Conservation (phyloP, 2,113 vertebrate species). For the Cardinalis cardinalis region DNA sequence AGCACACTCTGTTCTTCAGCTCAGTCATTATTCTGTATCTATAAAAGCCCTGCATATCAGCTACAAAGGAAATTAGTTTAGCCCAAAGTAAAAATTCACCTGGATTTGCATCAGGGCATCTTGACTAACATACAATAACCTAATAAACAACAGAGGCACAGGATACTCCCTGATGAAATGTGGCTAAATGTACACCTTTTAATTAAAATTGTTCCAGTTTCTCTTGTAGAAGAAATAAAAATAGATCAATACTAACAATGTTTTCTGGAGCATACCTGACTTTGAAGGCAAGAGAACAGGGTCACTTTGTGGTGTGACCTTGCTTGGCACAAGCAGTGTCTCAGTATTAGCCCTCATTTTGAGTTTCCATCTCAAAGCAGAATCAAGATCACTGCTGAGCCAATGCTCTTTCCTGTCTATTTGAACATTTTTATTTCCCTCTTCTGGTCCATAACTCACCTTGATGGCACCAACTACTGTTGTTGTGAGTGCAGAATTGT, state of each 20-base stretch:
- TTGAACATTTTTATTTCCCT: neutral
- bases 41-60: neutral
- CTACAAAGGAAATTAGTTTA: neutral
- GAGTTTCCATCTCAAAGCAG: neutral
- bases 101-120: neutral
- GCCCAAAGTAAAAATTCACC: neutral
- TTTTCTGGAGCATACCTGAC: neutral
- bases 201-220: neutral
- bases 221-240: neutral
- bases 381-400: neutral
- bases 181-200: neutral
- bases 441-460: conserved; percentile 62
- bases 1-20: neutral
- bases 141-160: neutral
- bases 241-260: neutral
- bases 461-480: conserved; percentile 89
- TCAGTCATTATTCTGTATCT: neutral
- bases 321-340: neutral
- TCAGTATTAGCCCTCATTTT: neutral
- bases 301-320: neutral
- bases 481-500: conserved; percentile 90
- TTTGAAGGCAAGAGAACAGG: neutral
- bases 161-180: neutral
- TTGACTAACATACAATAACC: neutral
- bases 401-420: neutral